Evolutionary conservation across 1,140 invertebrate species (phyloP).

Genomic region (Muscidifurax raptorellus): DNA sequence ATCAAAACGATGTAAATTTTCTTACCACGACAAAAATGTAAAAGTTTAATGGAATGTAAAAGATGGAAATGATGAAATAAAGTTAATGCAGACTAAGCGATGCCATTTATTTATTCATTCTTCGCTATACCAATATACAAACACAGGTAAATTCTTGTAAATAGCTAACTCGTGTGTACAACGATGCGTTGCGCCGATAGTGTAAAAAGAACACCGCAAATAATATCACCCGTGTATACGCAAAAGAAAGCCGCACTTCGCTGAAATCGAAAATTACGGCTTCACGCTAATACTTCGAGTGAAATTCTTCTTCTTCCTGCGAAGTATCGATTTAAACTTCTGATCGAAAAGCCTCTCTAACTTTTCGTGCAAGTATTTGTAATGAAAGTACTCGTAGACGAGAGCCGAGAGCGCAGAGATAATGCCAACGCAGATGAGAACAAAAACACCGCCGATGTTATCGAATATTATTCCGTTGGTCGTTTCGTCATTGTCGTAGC

Average conservation of each 20-base stretch:
- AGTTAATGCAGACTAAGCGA: constrained; percentile 50
- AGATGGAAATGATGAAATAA: constrained; percentile 53
- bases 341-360: neutral
- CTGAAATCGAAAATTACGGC: neutral
- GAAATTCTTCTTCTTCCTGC: neutral
- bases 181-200: neutral
- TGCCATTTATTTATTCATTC: constrained; percentile 1
- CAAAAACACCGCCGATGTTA: constrained; percentile 98
- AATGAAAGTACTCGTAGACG: constrained; percentile 24
- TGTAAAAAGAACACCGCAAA: too few species aligned
- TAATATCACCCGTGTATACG: too few species aligned
- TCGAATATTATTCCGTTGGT: constrained; percentile 97
- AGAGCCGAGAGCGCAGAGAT: constrained; percentile 92
- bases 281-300: neutral
- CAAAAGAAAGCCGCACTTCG: neutral
- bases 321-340: neutral
- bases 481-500: constrained; percentile 92
- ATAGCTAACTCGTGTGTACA: neutral
- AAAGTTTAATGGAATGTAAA: constrained; percentile 50
- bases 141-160: neutral
- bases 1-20: constrained; percentile 47
- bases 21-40: constrained; percentile 42
- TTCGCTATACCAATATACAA: neutral
- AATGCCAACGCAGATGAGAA: constrained; percentile 96
- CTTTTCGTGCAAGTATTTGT: neutral